Base-by-base conservation (phyloP, 2,888 invertebrate species). In the Nematopogon swammerdamellus region DNA sequence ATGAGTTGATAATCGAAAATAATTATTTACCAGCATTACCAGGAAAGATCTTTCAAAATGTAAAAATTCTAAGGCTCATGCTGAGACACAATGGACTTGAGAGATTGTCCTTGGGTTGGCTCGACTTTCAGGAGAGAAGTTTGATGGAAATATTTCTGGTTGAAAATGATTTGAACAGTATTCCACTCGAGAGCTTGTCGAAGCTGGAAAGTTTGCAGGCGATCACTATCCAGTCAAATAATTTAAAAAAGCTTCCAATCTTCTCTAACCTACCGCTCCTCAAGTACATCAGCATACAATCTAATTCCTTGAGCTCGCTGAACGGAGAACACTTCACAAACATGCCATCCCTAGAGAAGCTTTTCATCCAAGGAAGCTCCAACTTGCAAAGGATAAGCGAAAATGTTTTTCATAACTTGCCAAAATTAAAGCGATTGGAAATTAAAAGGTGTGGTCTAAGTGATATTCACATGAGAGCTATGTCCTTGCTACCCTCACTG, bases 1-100 rank as follows among this genome's bases (percentile, higher is more conserved):
- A 93, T 67, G 93, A 94, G 65, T 66, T 94, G 49, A 93, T 94
- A 55, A 81, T 94, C 57, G 94, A 94, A 72, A 92, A 92, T 62
- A 94, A 93, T 66, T 89, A 89, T 60, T 72, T 94, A 46, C 92
- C 92, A 10, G 89, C 92, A 1, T 62, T 94, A n/a, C 92, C 93
- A 0, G 92, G 92, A 5, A 85, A 89, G 56, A 84, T 89, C 50
- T 93, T 93, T 63, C 85, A 88, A 51, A 85, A 87, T 55, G 71
- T 92, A 47, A 86, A 87, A 65, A 87, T 92, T 19, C 74, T 88
- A 30, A 82, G 94, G 25, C 67, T 94, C 36, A 92, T 94, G 91
- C 68, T 94, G 50, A 83, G 93, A 2, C 88, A 92, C 62, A 94
- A 93, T 67, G 87, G 89, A 42, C 68, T 94, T 16, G 92, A 94